Percentiles rank a stretch among this genome's conserved stretches.
phyloP scores from a whole-genome alignment of 2,797 vertebrate genomes.

The Todus mexicanus region DNA sequence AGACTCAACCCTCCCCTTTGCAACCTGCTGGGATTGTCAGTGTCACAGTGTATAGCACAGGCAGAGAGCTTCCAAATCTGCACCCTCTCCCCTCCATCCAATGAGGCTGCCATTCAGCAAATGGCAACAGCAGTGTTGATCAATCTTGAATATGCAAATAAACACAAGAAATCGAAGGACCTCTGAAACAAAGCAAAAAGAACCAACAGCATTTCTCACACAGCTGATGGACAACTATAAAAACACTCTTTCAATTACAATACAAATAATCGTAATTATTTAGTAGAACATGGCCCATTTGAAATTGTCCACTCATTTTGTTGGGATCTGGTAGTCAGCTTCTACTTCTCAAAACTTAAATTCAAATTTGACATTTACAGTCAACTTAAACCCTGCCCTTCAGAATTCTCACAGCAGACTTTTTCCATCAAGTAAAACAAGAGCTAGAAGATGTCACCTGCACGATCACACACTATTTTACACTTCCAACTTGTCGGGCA shows the following conservation, averaged over 20 bases:
- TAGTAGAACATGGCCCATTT: fast-evolving
- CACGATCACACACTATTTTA: not conserved
- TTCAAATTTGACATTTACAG: not conserved
- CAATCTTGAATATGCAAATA: not conserved
- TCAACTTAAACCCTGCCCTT: not conserved
- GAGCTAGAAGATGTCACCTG: not conserved
- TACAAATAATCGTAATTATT: not conserved
- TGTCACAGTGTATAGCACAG: fast-evolving
- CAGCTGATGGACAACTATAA: not conserved
- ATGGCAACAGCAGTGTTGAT: not conserved
- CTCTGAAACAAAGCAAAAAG: not conserved
- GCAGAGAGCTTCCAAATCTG: not conserved
- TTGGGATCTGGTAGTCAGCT: not conserved
- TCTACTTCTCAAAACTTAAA: not conserved
- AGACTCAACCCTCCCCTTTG: not conserved
- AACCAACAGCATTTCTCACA: not conserved
- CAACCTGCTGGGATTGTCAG: not conserved
- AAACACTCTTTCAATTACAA: not conserved
- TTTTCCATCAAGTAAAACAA: not conserved
- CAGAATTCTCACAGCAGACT: not conserved
- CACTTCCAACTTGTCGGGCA: not conserved
- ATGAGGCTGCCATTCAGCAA: not conserved
- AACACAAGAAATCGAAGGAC: not conserved
- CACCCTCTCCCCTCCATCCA: not conserved
- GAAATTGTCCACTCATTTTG: not conserved